Evolutionary conservation across 2,113 vertebrate species (phyloP).

Genomic region (Paralichthys olivaceus): DNA sequence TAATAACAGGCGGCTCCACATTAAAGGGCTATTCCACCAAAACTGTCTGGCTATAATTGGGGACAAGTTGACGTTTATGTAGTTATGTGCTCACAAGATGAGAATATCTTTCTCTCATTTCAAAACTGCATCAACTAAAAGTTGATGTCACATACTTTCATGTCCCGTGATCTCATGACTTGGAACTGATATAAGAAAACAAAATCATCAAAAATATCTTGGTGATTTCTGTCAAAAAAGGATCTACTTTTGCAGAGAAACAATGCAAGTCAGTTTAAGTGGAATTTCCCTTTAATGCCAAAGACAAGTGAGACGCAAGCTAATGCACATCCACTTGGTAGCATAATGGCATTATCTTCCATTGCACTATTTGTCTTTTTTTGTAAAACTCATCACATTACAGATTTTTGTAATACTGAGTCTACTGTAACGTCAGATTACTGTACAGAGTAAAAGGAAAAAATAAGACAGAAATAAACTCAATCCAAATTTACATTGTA

Average conservation of each 20-base stretch:
- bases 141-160: background rate
- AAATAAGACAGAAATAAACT: conserved; percentile 60
- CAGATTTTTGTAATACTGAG: conserved; percentile 70
- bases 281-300: conserved; percentile 73
- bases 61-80: conserved; percentile 1
- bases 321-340: conserved; percentile 62
- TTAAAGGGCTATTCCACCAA: conserved; percentile 56
- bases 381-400: conserved; percentile 68
- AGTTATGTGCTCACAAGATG: conserved; percentile 9
- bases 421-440: conserved; percentile 65
- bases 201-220: background rate
- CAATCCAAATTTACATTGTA: conserved; percentile 69
- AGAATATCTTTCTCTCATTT: background rate
- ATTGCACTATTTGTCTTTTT: conserved; percentile 47
- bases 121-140: background rate
- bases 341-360: conserved; percentile 66
- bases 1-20: conserved; percentile 24
- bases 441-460: conserved; percentile 69
- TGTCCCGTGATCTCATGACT: background rate
- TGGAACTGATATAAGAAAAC: conserved; percentile 4
- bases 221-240: background rate
- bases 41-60: background rate
- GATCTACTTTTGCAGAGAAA: conserved; percentile 33
- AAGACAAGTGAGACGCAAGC: conserved; percentile 65
- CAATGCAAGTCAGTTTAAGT: conserved; percentile 58